phyloP scores from a whole-genome alignment of 2,888 invertebrate species.

The Sarcophaga carnaria region DNA sequence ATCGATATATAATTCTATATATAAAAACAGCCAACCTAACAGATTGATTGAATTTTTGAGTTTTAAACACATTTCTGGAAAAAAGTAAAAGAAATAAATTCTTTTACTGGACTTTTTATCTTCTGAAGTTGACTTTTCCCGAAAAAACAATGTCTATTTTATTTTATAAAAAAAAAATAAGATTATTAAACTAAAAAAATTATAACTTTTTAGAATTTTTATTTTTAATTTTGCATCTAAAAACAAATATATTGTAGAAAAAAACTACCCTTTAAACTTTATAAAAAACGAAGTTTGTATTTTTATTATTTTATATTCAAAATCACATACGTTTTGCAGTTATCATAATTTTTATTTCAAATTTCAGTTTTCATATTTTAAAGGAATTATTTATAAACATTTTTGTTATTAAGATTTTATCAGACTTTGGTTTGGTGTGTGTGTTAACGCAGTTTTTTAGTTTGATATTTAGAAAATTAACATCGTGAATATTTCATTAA shows the following conservation, averaged over 20 bases:
- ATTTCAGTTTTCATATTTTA: not conserved
- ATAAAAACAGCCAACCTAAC: constrained; percentile 56
- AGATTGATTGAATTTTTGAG: constrained; percentile 66
- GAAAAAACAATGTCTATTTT: constrained; percentile 39
- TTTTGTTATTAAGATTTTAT: constrained; percentile 37
- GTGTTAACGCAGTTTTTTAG: constrained; percentile 14
- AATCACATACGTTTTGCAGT: constrained; percentile 34
- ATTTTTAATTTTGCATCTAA: constrained; percentile 54
- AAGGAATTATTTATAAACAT: constrained; percentile 2
- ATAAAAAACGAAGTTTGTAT: constrained; percentile 47
- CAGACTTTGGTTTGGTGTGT: constrained; percentile 4
- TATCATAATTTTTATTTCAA: constrained; percentile 38
- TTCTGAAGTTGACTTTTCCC: constrained; percentile 42
- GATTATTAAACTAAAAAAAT: constrained; percentile 22
- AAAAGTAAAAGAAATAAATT: constrained; percentile 41
- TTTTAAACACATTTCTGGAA: constrained; percentile 57
- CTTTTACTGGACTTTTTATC: constrained; percentile 48
- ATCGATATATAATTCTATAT: constrained; percentile 66
- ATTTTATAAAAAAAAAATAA: constrained; percentile 57
- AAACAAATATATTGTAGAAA: constrained; percentile 53
- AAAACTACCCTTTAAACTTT: constrained; percentile 49
- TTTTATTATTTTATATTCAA: constrained; percentile 32
- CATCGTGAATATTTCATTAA: constrained; percentile 3
- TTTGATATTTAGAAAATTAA: not conserved
- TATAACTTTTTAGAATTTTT: constrained; percentile 58